Evolutionary conservation across 1,140 invertebrate species (phyloP).

Genomic region (Lasioglossum baleicum): DNA sequence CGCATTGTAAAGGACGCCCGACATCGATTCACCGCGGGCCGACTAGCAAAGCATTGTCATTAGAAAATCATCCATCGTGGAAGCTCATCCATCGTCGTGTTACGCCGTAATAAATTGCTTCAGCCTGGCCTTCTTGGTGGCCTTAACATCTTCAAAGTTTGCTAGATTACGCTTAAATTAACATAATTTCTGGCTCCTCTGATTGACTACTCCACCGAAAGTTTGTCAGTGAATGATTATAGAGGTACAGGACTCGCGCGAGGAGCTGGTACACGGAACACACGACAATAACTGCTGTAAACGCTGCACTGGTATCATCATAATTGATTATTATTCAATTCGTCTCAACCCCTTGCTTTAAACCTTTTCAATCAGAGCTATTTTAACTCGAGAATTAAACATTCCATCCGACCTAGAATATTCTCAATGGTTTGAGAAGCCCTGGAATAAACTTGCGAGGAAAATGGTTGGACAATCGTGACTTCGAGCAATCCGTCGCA

Average conservation of each 20-base stretch:
- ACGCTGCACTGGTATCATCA: neutral
- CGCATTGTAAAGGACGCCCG: neutral
- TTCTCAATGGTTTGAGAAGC: too few species aligned
- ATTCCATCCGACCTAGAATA: too few species aligned
- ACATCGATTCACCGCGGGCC: slow-evolving; percentile 27
- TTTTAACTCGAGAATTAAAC: too few species aligned
- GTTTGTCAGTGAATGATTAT: neutral
- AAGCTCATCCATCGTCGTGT: slow-evolving; percentile 39
- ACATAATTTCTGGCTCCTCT: slow-evolving; percentile 34
- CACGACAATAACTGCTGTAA: neutral
- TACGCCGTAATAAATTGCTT: slow-evolving; percentile 53
- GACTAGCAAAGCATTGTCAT: slow-evolving; percentile 46
- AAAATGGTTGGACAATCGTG: too few species aligned
- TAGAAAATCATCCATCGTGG: slow-evolving; percentile 56
- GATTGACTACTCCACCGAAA: slow-evolving; percentile 36
- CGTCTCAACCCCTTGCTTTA: too few species aligned
- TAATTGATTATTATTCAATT: too few species aligned
- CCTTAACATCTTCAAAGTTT: slow-evolving; percentile 27
- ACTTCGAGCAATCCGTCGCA: too few species aligned
- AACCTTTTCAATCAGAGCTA: too few species aligned
- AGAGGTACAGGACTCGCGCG: neutral
- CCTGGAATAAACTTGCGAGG: too few species aligned
- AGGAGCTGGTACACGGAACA: neutral
- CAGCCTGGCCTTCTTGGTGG: neutral
- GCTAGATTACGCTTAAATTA: slow-evolving; percentile 52